Evolutionary conservation across 2,797 vertebrate genomes (phyloP).

Genomic region (Lacerta agilis): DNA sequence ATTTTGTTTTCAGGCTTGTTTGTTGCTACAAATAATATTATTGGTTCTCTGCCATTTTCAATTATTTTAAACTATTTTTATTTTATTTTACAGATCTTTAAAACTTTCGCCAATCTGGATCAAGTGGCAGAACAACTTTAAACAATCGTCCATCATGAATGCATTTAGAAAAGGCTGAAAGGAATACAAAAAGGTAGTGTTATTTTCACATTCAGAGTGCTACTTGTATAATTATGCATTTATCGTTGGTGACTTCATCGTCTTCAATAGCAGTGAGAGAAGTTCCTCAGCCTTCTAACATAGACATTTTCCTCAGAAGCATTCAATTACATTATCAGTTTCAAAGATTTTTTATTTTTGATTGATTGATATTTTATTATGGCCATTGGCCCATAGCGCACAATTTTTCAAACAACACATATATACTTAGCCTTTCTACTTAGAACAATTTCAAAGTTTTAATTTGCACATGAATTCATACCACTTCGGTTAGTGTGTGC

Average conservation of each 20-base stretch:
- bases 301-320: background rate
- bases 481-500: background rate
- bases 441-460: background rate
- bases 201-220: conserved; percentile 27
- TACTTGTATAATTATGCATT: background rate
- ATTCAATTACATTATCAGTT: background rate
- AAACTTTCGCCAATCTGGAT: conserved; percentile 65
- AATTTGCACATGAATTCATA: background rate
- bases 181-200: conserved; percentile 76
- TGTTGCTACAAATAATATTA: conserved; percentile 26
- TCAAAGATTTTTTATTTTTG: no score
- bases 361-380: no score
- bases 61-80: conserved; percentile 43
- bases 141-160: conserved; percentile 82
- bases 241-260: conserved; percentile 1
- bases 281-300: background rate
- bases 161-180: conserved; percentile 86
- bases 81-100: conserved; percentile 78
- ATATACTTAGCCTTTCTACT: no score
- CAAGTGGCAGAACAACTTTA: conserved; percentile 65
- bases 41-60: conserved; percentile 29
- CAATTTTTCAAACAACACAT: no score
- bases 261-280: conserved; percentile 1
- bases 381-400: no score
- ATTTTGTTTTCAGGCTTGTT: conserved; percentile 35